Evolutionary conservation across 2,888 invertebrate genomes (phyloP).

Genomic region (Orchestes rusci): DNA sequence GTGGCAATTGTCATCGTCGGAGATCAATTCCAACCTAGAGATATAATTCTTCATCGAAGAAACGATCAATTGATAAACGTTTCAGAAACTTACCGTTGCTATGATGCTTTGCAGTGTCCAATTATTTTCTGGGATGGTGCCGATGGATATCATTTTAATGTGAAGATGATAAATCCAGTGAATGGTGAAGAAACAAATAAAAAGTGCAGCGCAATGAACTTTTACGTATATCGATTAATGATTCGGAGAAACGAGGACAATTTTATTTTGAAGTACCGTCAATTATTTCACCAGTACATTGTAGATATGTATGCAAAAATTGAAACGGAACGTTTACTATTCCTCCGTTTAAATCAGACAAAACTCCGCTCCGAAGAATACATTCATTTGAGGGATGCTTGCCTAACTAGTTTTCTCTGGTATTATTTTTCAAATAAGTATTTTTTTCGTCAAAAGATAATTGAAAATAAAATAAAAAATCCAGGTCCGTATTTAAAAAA

Average conservation of each 20-base stretch:
- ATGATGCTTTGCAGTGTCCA: constrained; percentile 39
- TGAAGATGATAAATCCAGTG: constrained; percentile 1
- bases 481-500: too few species aligned
- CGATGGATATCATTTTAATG: constrained; percentile 18
- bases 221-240: constrained; percentile 29
- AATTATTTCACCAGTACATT: constrained; percentile 35
- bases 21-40: neutral
- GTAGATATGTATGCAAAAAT: constrained; percentile 41
- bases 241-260: constrained; percentile 29
- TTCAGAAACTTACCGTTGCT: constrained; percentile 25
- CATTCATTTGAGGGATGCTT: constrained; percentile 38
- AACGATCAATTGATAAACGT: neutral
- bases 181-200: constrained; percentile 1
- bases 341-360: constrained; percentile 33
- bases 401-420: too few species aligned
- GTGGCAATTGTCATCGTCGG: constrained; percentile 38
- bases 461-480: too few species aligned
- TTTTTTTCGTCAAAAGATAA: too few species aligned
- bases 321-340: constrained; percentile 36
- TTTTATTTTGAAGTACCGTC: constrained; percentile 30
- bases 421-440: too few species aligned
- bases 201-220: too few species aligned
- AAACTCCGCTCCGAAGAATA: constrained; percentile 35
- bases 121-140: constrained; percentile 29
- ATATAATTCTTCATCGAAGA: constrained; percentile 4